Base-by-base conservation (phyloP, 2,797 vertebrate genomes). In the Gila robusta region DNA sequence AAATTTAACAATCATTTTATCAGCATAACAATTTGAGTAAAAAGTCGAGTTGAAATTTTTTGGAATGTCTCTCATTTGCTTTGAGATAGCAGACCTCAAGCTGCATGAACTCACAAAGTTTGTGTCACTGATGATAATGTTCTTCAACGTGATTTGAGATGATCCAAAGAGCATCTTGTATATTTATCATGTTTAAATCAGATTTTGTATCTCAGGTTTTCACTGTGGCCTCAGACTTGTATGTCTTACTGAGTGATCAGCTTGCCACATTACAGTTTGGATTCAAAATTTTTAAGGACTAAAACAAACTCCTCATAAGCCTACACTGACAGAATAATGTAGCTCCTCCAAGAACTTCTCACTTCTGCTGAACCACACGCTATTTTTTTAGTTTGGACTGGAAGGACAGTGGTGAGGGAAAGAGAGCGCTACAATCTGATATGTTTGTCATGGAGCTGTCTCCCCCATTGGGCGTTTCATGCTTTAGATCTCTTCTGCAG, bases 401-500 rank as follows among this genome's bases (percentile, higher is more conserved):
- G 28, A 67, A 73, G 2, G 70, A 52, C 52, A 67, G 35, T 8
- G 14, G 28, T 72, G 67, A 80, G 62, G 71, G 59, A 14, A 16
- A 5, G 54, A 32, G 59, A 78, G 47, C 5, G 2, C 5, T 85
- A 66, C 49, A 28, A 28, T 56, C 54, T 49, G 52, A 85, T 62
- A 79, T n/a, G 67, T 72, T 44, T 73, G 78, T 54, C 66, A 21
- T 28, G 70, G 69, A 37, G 19, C 26, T 64, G 21, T 81, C 39
- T 86, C 37, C 52, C 67, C 79, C 12, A 3, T 39, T 49, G 54
- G 83, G 67, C 1, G 41, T 73, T 73, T 64, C 67, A 81, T 41
- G 35, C 56, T 74, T 26, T 56, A 86, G 69, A 39, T 74, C 44
- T 66, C 26, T 73, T 78, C 49, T 70, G 35, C 32, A 78, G 83